phyloP scores from a whole-genome alignment of 2,888 invertebrate genomes.

The Leucophenga maculata region DNA sequence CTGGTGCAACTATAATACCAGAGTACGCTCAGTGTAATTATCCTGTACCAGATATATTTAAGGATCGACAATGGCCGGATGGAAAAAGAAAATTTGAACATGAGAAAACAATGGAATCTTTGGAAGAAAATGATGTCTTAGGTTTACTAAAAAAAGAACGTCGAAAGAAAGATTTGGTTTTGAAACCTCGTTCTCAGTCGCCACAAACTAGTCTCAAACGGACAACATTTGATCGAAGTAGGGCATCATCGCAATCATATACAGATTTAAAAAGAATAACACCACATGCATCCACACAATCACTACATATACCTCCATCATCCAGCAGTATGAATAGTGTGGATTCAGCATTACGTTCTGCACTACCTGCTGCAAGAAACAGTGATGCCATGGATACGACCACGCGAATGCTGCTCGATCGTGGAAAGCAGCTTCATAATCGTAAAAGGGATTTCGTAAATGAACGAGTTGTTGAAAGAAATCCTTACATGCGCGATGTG shows the following conservation, averaged over 20 bases:
- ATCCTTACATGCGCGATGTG: slow-evolving; percentile 70
- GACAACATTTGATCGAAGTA: slow-evolving; percentile 45
- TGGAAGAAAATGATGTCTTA: slow-evolving; percentile 44
- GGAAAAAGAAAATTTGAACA: slow-evolving; percentile 58
- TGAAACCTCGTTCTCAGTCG: slow-evolving; percentile 59
- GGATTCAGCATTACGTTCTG: slow-evolving; percentile 42
- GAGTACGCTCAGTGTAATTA: slow-evolving; percentile 57
- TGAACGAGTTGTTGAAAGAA: slow-evolving; percentile 69
- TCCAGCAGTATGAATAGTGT: slow-evolving; percentile 54
- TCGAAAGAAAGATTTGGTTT: slow-evolving; percentile 13
- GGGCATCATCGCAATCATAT: slow-evolving; percentile 55
- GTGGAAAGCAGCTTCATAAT: slow-evolving; percentile 69
- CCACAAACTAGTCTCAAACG: slow-evolving; percentile 42
- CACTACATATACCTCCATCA: slow-evolving; percentile 31
- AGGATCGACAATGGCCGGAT: slow-evolving; percentile 66
- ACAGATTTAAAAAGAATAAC: slow-evolving; percentile 55
- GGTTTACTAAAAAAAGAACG: slow-evolving; percentile 34
- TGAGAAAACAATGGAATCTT: slow-evolving; percentile 25
- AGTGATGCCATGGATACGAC: slow-evolving; percentile 57
- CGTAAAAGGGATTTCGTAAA: slow-evolving; percentile 71
- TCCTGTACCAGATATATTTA: slow-evolving; percentile 52
- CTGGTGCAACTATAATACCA: slow-evolving; percentile 37
- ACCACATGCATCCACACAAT: slow-evolving; percentile 46
- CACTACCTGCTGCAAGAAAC: slow-evolving; percentile 38
- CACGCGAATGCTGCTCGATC: slow-evolving; percentile 67